Conservation (phyloP, 1,140 invertebrate genomes). For the Daktulosphaira vitifoliae region DNA sequence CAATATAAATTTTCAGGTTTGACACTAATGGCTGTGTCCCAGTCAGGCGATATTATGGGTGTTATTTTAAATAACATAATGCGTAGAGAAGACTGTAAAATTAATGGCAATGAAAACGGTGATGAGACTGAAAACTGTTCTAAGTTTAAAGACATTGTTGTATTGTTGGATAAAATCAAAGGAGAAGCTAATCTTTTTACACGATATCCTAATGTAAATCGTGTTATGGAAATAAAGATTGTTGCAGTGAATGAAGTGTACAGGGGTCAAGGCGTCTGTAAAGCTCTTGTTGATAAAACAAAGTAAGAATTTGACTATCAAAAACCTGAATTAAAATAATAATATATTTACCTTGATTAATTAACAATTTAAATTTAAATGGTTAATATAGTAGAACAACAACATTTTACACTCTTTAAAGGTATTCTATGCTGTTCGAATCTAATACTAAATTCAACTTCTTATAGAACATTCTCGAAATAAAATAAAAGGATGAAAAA, state of each 20-base stretch:
- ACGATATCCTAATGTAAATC: slow-evolving; percentile 50
- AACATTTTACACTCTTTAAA: no score
- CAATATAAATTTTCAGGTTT: no score
- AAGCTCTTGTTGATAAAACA: slow-evolving; percentile 53
- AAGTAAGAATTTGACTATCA: slow-evolving; percentile 47
- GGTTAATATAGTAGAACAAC: no score
- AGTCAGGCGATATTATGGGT: slow-evolving; percentile 53
- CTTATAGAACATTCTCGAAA: no score
- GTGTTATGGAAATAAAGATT: slow-evolving; percentile 54
- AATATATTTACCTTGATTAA: neutral
- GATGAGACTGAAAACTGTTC: slow-evolving; percentile 26
- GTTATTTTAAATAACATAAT: slow-evolving; percentile 47
- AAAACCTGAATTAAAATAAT: neutral
- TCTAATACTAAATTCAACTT: no score
- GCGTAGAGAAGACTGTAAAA: slow-evolving; percentile 25
- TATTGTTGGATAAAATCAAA: slow-evolving; percentile 51
- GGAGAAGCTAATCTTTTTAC: slow-evolving; percentile 49
- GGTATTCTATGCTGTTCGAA: no score
- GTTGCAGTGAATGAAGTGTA: slow-evolving; percentile 55
- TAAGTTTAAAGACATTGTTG: slow-evolving; percentile 49
- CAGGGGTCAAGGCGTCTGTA: slow-evolving; percentile 57
- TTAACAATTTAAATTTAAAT: no score
- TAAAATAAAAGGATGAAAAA: no score
- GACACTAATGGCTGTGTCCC: slow-evolving; percentile 54
- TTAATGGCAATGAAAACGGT: slow-evolving; percentile 34